Evolutionary conservation across 2,113 vertebrate species (phyloP), one percentile per base, ranked within the genome.

Genomic region (Bos javanicus): DNA sequence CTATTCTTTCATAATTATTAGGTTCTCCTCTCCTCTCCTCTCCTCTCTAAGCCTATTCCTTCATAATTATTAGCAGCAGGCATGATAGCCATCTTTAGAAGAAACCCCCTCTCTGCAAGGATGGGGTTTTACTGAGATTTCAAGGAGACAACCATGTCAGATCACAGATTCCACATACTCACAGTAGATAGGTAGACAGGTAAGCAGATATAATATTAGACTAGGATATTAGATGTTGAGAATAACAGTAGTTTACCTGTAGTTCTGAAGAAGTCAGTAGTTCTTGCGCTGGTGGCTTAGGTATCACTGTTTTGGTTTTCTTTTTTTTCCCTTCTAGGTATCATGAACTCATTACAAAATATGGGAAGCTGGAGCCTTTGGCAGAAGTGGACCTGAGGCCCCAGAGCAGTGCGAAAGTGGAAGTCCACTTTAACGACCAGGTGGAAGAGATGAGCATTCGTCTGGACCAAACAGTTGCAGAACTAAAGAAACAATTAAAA

Each of bases 351-450:
- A 99, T 99, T 52, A 99, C 99, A 0, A 99, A 99, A 96, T 99
- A 99, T 0, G 99, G 99, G n/a, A 99, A 99, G 57, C 97, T 99
- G 98, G 99, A 99, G 43, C 99, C 99, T 7, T 97, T 99, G 98
- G 99, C 99, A 0, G 99, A 99, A 23, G 99, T 99, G 94, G 99
- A 99, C 97, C 99, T 99, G 80, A 99, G 99, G 48, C 99, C 99
- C 0, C 99, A 99, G 96, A 99, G 99, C 98, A 98, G 99, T 64
- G 99, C 98, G 1, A 99, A 98, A 98, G 99, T 99, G 78, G 99
- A 99, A n/a, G 98, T 99, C 62, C 99, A 99, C 97, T 99, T 99
- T 97, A 99, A 99, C 3, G 99, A 99, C 17, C 99, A 99, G 64
- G 99, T 99, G 98, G 99, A 99, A 97, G 98, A 99, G 26, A 98